Evolutionary conservation across 2,113 vertebrate species (phyloP), one percentile per base, ranked within the genome.

Genomic region (Carettochelys insculpta): DNA sequence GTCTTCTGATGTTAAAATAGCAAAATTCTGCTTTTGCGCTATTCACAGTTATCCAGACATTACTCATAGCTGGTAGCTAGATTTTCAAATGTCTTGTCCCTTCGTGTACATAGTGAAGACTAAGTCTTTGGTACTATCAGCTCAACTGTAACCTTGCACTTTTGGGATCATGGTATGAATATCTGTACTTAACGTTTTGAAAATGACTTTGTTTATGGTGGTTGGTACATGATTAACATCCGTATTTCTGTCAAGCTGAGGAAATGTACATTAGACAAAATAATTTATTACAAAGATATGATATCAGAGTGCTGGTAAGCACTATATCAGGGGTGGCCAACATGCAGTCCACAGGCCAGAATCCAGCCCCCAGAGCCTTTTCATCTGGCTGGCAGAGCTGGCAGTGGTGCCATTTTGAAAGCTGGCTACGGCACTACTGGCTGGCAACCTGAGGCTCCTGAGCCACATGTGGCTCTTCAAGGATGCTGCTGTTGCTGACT

Each of bases 1-100:
- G 77, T 94, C 84, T 94, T 92, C 80, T 91, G 65, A 96, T 82
- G 78, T 86, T 12, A 94, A 56, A 91, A 92, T 47, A 84, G 56
- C 41, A 94, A 93, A 90, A 79, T 73, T 75, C 77, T 93, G 20
- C 61, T 50, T 92, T 45, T 0, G 1, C 31, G 17, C 47, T 31
- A 5, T 54, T 93, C 65, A 48, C 51, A 50, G 4, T 76, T 81
- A 9, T 58, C 19, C 65, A 78, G 58, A 11, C 75, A 91, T 83
- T 61, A 52, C 82, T 88, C n/a, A 11, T 17, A 71, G 13, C 5
- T 5, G 71, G 61, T 38, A 65, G 73, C 50, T 83, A 58, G 27
- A 75, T 34, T 92, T 81, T 51, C 24, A 48, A 90, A 38, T 65
- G 45, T 51, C 3, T 56, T 56, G 20, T 47, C n/a, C 83, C 88